Conservation (phyloP, 1,140 invertebrate species). For the Ptiloglossa arizonensis region DNA sequence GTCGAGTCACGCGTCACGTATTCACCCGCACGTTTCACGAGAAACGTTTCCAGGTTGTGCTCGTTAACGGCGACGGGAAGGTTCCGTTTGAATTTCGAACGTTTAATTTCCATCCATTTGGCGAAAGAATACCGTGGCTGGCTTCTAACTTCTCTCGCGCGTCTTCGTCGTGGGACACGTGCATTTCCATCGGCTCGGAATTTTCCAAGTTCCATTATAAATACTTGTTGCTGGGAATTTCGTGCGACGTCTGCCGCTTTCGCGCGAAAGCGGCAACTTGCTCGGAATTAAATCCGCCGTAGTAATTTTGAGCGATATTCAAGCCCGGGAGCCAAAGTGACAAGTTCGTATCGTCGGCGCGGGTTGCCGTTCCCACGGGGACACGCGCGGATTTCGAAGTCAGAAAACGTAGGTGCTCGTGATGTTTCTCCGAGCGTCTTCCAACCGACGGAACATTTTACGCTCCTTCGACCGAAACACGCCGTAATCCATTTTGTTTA, state of each 20-base stretch:
- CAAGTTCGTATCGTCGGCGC: not conserved
- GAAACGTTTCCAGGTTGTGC: too few species aligned
- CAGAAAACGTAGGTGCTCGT: not conserved
- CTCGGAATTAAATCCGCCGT: not conserved
- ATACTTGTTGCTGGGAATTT: not conserved
- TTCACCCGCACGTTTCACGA: too few species aligned
- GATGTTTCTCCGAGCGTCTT: not conserved
- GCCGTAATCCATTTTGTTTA: conserved; percentile 21
- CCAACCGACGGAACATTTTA: not conserved
- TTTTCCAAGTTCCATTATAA: not conserved
- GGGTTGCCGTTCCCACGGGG: not conserved
- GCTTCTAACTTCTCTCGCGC: too few species aligned
- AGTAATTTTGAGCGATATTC: not conserved
- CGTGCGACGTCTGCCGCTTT: too few species aligned
- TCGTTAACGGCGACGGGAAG: too few species aligned
- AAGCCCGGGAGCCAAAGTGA: too few species aligned
- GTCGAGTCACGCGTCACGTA: too few species aligned
- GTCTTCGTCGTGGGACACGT: not conserved
- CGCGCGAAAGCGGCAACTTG: not conserved
- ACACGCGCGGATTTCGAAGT: too few species aligned
- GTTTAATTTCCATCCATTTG: too few species aligned
- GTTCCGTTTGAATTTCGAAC: too few species aligned
- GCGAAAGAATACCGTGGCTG: too few species aligned
- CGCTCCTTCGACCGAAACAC: not conserved
- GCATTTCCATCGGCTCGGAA: not conserved